phyloP scores from a whole-genome alignment of 2,113 vertebrate species.

The Tichodroma muraria region DNA sequence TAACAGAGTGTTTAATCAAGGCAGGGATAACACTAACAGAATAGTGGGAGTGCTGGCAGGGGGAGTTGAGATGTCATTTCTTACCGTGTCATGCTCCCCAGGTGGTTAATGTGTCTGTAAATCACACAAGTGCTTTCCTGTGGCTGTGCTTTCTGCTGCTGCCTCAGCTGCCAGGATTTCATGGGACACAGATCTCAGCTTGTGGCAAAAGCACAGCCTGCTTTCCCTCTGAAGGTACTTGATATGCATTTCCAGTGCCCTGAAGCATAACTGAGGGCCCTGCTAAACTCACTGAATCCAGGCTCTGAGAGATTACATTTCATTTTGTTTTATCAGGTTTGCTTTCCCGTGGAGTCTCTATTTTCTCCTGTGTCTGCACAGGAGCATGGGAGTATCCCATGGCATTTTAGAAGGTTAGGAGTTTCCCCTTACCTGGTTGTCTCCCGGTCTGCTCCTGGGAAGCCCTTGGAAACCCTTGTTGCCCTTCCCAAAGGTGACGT shows the following conservation, averaged over 20 bases:
- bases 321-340: not conserved
- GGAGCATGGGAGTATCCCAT: not conserved
- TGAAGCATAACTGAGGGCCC: not conserved
- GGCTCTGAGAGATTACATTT: not conserved
- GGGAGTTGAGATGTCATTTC: not conserved
- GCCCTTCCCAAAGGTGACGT: not conserved
- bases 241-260: not conserved
- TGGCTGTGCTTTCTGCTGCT: not conserved
- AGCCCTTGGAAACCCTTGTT: not conserved
- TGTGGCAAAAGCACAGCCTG: not conserved
- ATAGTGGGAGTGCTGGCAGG: not conserved
- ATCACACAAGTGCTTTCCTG: not conserved
- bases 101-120: not conserved
- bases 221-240: not conserved
- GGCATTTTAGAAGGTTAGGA: not conserved
- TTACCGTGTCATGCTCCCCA: not conserved
- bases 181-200: not conserved
- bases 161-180: constrained; percentile 2
- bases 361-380: not conserved
- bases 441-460: not conserved
- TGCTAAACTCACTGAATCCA: not conserved
- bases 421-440: not conserved
- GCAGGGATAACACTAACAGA: fast-evolving
- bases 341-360: not conserved
- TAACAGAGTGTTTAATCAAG: not conserved